Conservation (phyloP, 2,113 vertebrate species). For the Salminus brasiliensis region DNA sequence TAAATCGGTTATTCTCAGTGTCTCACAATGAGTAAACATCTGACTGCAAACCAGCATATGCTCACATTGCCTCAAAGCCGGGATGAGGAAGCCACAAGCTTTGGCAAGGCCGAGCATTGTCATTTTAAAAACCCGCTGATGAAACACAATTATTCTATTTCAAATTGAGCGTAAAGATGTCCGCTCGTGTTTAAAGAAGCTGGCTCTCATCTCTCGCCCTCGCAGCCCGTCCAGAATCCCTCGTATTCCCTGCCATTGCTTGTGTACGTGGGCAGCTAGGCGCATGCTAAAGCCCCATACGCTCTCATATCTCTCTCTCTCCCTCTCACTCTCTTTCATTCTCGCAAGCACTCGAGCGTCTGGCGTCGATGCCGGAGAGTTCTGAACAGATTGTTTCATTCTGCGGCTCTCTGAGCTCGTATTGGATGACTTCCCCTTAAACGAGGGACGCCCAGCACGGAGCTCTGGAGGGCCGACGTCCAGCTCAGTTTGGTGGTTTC, state of each 20-base stretch:
- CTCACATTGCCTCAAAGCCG: neutral
- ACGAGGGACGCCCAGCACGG: neutral
- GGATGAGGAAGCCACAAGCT: neutral
- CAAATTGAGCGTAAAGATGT: neutral
- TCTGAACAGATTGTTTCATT: constrained; percentile 4
- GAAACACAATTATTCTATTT: neutral
- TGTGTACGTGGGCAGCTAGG: neutral
- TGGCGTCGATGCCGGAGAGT: neutral
- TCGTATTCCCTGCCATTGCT: neutral
- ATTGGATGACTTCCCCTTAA: constrained; percentile 19
- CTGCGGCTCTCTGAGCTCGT: neutral
- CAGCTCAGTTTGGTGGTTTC: neutral
- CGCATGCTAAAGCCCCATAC: neutral
- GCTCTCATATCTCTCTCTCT: no score
- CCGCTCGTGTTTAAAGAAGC: neutral
- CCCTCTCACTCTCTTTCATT: constrained; percentile 5
- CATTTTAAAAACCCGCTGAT: neutral
- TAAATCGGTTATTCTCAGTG: neutral
- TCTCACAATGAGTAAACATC: neutral
- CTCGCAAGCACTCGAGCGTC: neutral
- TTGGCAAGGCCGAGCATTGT: neutral
- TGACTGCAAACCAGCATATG: neutral
- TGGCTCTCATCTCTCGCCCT: neutral
- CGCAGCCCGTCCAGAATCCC: neutral
- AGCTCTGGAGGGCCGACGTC: neutral